These are phyloP conservation scores for Apodemia duryi DNA, from an alignment of 2,888 invertebrate genomes.

Conservation along the genomic window DNA sequence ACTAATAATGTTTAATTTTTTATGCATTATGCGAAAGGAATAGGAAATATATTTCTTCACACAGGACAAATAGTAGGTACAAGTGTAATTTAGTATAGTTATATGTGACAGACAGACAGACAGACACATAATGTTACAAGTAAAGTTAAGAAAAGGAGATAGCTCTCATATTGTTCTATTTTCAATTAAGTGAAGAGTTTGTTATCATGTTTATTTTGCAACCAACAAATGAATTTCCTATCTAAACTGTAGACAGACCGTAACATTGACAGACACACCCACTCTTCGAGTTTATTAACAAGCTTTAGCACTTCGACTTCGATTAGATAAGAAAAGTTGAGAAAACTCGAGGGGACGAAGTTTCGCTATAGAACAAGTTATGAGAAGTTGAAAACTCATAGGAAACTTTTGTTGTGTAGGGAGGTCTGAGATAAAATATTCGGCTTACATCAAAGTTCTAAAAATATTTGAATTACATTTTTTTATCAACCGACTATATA, in stretches of 20 bases:
- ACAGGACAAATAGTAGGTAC: no score
- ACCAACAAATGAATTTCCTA: not conserved
- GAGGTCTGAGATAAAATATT: no score
- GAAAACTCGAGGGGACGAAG: constrained; percentile 18
- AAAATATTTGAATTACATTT: no score
- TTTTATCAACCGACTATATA: no score
- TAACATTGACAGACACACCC: constrained; percentile 18
- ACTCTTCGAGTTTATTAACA: constrained; percentile 35
- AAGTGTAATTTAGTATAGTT: no score
- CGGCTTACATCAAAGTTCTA: no score
- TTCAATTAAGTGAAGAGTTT: not conserved
- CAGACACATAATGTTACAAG: no score
- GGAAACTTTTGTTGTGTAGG: not conserved
- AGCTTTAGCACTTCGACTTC: constrained; percentile 47
- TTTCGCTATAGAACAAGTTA: constrained; percentile 8
- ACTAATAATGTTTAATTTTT: no score
- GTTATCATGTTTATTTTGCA: not conserved
- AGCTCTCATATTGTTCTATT: not conserved
- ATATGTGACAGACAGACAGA: no score
- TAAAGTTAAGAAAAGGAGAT: no score
- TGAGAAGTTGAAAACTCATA: not conserved
- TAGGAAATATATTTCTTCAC: no score
- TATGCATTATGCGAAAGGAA: no score
- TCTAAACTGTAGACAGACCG: not conserved
- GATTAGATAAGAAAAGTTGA: constrained; percentile 25